These are phyloP conservation scores for Hyposmocoma kahamanoa DNA, from an alignment of 1,140 invertebrate genomes.

Conservation along the genomic window DNA sequence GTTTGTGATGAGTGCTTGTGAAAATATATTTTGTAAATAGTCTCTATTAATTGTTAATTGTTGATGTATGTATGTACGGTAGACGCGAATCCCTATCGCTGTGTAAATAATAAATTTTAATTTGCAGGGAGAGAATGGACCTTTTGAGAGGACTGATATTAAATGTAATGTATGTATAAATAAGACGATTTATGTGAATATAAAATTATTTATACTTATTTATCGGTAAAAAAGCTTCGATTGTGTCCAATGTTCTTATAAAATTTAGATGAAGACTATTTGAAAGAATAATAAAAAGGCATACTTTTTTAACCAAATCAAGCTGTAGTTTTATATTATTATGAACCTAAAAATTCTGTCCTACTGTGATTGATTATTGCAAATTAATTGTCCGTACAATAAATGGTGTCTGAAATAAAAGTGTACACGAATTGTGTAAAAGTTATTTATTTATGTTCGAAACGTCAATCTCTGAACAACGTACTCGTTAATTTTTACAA, in stretches of 20 bases:
- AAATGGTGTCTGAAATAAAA: conserved; percentile 4
- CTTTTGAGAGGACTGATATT: conserved; percentile 73
- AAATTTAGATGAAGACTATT: conserved; percentile 73
- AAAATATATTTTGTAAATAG: conserved; percentile 71
- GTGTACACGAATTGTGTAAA: conserved; percentile 47
- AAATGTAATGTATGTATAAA: conserved; percentile 73
- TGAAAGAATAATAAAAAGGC: conserved; percentile 72
- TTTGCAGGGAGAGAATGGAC: conserved; percentile 72
- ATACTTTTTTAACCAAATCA: conserved; percentile 73
- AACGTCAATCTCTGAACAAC: conserved; percentile 67
- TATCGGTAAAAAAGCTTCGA: conserved; percentile 73
- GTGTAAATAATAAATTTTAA: conserved; percentile 71
- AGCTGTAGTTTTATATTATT: conserved; percentile 38
- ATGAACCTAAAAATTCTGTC: background rate
- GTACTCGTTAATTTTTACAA: conserved; percentile 65
- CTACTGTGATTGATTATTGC: no score
- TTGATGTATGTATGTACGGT: conserved; percentile 73
- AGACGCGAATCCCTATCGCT: conserved; percentile 71
- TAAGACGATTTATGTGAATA: conserved; percentile 73
- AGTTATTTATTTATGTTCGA: conserved; percentile 68
- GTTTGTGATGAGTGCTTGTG: conserved; percentile 43
- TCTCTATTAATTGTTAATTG: conserved; percentile 73
- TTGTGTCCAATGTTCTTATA: conserved; percentile 74
- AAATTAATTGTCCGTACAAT: background rate
- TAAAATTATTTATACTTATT: conserved; percentile 74